phyloP scores from a whole-genome alignment of 2,888 invertebrate species.

The Xestia rhomboidea region DNA sequence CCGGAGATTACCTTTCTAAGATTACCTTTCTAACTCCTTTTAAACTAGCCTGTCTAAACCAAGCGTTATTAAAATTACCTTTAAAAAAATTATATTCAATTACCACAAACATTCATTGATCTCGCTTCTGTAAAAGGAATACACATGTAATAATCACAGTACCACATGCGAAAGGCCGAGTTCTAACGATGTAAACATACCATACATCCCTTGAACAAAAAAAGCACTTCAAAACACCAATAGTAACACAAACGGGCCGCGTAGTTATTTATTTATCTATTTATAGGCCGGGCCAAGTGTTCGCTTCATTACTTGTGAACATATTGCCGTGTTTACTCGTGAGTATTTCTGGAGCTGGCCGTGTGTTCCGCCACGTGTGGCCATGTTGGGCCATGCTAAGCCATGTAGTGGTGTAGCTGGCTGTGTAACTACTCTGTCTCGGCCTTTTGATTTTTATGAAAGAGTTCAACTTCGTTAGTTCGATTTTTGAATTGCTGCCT shows the following conservation, averaged over 20 bases:
- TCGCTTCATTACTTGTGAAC: conserved; percentile 85
- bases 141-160: conserved; percentile 54
- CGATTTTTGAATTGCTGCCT: conserved; percentile 42
- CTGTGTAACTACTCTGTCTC: conserved; percentile 64
- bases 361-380: conserved; percentile 86
- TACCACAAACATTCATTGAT: conserved; percentile 42
- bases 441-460: conserved; percentile 71
- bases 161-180: conserved; percentile 64
- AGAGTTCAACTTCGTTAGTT: conserved; percentile 59
- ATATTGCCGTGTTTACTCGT: conserved; percentile 86
- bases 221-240: conserved; percentile 66
- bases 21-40: neutral
- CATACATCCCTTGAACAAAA: conserved; percentile 59
- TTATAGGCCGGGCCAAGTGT: conserved; percentile 85
- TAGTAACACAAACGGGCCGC: conserved; percentile 68
- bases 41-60: conserved; percentile 24
- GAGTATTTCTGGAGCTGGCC: conserved; percentile 86
- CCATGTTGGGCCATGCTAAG: conserved; percentile 62
- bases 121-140: conserved; percentile 50
- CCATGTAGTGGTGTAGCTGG: conserved; percentile 64
- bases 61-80: conserved; percentile 35
- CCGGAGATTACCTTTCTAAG: neutral
- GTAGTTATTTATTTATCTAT: conserved; percentile 85
- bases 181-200: conserved; percentile 66
- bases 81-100: too few species aligned